Conservation (phyloP, 2,888 invertebrate species). For the Gibbula magus region DNA sequence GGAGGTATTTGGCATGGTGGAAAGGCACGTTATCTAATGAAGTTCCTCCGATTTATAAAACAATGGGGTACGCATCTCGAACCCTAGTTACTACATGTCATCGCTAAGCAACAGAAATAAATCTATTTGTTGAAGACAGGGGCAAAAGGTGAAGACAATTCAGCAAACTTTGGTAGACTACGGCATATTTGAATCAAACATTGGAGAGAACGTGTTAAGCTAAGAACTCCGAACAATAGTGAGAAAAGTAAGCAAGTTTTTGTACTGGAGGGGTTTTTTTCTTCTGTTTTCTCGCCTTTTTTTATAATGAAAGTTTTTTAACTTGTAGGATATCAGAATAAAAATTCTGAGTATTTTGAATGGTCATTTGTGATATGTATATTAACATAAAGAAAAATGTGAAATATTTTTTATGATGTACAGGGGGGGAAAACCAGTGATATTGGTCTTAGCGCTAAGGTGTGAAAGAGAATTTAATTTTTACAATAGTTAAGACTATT, state of each 20-base stretch:
- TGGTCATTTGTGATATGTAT: too few relatives aligned
- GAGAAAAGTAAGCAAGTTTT: conserved; percentile 4
- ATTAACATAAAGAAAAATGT: too few relatives aligned
- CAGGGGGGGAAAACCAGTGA: too few relatives aligned
- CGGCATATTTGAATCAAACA: conserved; percentile 21
- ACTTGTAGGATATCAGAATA: too few relatives aligned
- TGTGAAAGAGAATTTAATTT: too few relatives aligned
- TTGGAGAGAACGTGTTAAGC: conserved; percentile 2
- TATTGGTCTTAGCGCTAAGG: too few relatives aligned
- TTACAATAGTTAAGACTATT: too few relatives aligned
- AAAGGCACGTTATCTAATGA: conserved; percentile 5
- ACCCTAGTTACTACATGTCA: not conserved
- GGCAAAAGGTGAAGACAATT: conserved; percentile 1
- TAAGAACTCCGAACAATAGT: conserved; percentile 12
- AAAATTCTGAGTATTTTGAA: too few relatives aligned
- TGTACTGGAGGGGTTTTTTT: not conserved
- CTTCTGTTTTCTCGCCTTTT: too few relatives aligned
- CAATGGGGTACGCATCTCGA: conserved; percentile 15
- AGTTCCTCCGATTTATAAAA: not conserved
- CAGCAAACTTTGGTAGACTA: conserved; percentile 21
- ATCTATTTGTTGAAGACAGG: conserved; percentile 10
- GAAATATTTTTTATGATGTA: too few relatives aligned
- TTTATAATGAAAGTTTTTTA: too few relatives aligned
- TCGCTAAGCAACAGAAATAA: conserved; percentile 14
- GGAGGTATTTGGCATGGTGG: conserved; percentile 12